Conservation (phyloP, 2,113 vertebrate genomes). For the Malurus alboscapulatus region DNA sequence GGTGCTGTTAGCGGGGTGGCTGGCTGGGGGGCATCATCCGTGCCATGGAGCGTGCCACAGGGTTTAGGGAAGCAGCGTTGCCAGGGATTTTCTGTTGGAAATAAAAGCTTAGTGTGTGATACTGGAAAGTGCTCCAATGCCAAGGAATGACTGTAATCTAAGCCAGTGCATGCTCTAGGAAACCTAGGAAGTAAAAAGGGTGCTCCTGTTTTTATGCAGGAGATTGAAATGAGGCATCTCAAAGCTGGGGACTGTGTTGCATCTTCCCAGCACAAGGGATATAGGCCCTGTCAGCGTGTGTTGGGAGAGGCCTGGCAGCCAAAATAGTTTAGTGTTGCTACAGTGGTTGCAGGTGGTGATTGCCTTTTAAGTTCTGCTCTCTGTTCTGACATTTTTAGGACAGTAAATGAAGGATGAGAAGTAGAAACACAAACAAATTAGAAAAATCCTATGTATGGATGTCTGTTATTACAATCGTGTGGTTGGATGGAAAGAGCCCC, state of each 20-base stretch:
- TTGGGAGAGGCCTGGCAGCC: neutral
- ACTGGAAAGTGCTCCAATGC: neutral
- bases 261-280: neutral
- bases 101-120: neutral
- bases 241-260: neutral
- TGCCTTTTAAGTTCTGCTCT: constrained; percentile 39
- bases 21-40: neutral
- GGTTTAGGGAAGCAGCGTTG: neutral
- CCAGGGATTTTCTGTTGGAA: neutral
- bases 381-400: constrained; percentile 35
- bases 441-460: neutral
- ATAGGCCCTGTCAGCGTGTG: accelerated
- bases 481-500: neutral
- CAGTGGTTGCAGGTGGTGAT: neutral
- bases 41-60: accelerated
- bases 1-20: neutral
- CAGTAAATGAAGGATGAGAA: constrained; percentile 16
- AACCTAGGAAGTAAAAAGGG: neutral
- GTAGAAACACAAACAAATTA: neutral
- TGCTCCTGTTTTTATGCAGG: neutral
- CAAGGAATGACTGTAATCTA: neutral
- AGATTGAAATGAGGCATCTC: neutral
- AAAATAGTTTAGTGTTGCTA: neutral
- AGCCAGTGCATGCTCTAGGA: neutral
- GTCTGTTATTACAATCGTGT: neutral